Percentiles rank a stretch among this genome's conserved stretches.
These are phyloP conservation scores for Nannoperca obscura DNA, from an alignment of 2,797 vertebrate species.

Conservation along the genomic window DNA sequence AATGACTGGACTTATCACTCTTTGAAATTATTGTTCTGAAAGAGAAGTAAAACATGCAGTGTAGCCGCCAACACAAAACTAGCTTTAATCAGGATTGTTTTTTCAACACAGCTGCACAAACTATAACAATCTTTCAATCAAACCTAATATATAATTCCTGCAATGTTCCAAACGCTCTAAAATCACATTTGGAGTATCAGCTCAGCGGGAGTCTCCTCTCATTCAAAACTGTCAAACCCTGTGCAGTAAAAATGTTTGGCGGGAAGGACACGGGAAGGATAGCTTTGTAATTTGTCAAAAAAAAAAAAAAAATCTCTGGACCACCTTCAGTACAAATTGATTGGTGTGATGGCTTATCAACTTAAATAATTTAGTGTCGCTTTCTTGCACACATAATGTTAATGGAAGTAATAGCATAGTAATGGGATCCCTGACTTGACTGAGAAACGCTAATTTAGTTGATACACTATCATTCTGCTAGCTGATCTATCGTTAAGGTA, in stretches of 20 bases:
- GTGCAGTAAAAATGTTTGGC: slow-evolving; percentile 37
- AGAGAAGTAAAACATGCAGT: slow-evolving; percentile 48
- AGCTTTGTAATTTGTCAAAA: slow-evolving; percentile 42
- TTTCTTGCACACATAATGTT: slow-evolving; percentile 51
- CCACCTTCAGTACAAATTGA: slow-evolving; percentile 41
- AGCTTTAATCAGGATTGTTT: slow-evolving; percentile 27
- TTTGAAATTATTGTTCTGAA: slow-evolving; percentile 43
- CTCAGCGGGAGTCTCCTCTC: slow-evolving; percentile 34
- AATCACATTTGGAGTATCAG: slow-evolving; percentile 59
- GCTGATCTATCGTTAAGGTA: slow-evolving; percentile 24
- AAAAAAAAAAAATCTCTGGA: slow-evolving; percentile 11
- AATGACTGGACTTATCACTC: slow-evolving; percentile 43
- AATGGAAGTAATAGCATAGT: slow-evolving; percentile 46
- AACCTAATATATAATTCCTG: slow-evolving; percentile 52
- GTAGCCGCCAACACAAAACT: slow-evolving; percentile 26
- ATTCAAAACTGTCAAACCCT: slow-evolving; percentile 47
- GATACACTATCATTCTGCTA: slow-evolving; percentile 37
- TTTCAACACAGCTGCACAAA: slow-evolving; percentile 50
- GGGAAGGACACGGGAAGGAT: slow-evolving; percentile 52
- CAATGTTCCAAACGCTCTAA: slow-evolving; percentile 50
- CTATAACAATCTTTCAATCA: slow-evolving; percentile 54
- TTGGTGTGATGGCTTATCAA: slow-evolving; percentile 47
- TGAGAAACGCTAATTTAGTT: slow-evolving; percentile 49
- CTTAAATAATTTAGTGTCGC: slow-evolving; percentile 50
- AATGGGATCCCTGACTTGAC: slow-evolving; percentile 42